Percentiles rank a stretch among this genome's conserved stretches.
These are phyloP conservation scores for Drosophila algonquin DNA, from an alignment of 2,888 invertebrate species.

Conservation along the genomic window DNA sequence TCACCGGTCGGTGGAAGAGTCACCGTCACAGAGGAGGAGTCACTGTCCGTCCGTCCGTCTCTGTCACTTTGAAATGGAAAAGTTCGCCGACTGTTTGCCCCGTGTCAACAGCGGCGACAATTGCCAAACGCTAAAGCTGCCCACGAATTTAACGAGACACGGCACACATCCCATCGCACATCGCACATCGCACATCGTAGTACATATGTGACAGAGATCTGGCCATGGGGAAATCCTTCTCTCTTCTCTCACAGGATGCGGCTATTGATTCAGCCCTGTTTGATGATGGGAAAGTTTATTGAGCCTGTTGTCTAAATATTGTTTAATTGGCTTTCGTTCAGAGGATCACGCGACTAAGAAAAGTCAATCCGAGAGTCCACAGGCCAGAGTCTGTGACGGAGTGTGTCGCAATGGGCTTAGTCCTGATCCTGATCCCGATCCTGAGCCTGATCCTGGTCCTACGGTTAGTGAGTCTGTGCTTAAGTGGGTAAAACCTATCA, in stretches of 20 bases:
- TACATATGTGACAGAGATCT: constrained; percentile 16
- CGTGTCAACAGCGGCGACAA: constrained; percentile 68
- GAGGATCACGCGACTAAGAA: constrained; percentile 1
- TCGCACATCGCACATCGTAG: not conserved
- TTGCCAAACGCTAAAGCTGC: constrained; percentile 69
- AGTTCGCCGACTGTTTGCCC: constrained; percentile 74
- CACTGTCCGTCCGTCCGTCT: not conserved
- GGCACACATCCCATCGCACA: not conserved
- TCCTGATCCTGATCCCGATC: constrained; percentile 1
- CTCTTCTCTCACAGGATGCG: constrained; percentile 25
- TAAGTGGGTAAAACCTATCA: constrained; percentile 35
- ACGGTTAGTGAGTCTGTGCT: not conserved
- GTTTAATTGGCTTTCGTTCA: constrained; percentile 63
- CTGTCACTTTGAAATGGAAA: constrained; percentile 70
- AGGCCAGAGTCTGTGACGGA: constrained; percentile 32
- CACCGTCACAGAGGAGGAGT: not conserved
- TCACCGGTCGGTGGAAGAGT: constrained; percentile 21
- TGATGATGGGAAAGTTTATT: constrained; percentile 60
- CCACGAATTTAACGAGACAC: not conserved
- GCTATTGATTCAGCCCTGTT: constrained; percentile 59
- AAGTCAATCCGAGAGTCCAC: constrained; percentile 35
- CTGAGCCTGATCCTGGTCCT: not conserved
- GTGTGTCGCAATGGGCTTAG: constrained; percentile 43
- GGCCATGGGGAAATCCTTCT: constrained; percentile 7
- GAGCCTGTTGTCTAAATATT: constrained; percentile 66